Percentiles rank a stretch among this genome's conserved stretches.
Evolutionary conservation across 1,140 invertebrate species (phyloP).

Genomic region (Laupala kohalensis): DNA sequence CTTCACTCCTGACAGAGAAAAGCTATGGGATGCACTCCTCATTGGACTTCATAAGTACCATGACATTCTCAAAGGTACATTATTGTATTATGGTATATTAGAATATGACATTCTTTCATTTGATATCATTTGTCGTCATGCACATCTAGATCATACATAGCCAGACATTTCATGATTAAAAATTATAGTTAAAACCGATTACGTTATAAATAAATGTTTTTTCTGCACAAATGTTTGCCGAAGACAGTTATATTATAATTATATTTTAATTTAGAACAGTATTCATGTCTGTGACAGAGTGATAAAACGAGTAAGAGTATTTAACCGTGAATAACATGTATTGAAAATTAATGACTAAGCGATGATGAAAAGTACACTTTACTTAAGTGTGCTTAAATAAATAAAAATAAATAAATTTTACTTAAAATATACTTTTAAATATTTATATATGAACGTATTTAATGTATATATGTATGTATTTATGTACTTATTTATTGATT

Average conservation of each 20-base stretch:
- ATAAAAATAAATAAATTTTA: too few relatives aligned
- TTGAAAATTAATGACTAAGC: too few relatives aligned
- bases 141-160: background rate
- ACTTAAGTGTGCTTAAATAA: too few relatives aligned
- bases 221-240: background rate
- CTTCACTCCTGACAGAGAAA: conserved; percentile 31
- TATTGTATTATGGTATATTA: background rate
- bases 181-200: background rate
- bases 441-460: too few relatives aligned
- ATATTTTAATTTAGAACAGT: too few relatives aligned
- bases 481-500: too few relatives aligned
- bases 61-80: conserved; percentile 29
- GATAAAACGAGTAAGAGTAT: too few relatives aligned
- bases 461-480: too few relatives aligned
- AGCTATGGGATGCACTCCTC: conserved; percentile 38
- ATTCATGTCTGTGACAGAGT: too few relatives aligned
- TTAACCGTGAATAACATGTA: too few relatives aligned
- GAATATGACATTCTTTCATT: background rate
- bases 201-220: background rate
- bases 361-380: too few relatives aligned
- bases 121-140: background rate
- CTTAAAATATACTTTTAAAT: too few relatives aligned
- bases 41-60: conserved; percentile 39
- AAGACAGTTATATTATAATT: background rate
- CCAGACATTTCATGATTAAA: background rate